These are phyloP conservation scores for Glyphotaelius pellucidus DNA, from an alignment of 2,888 invertebrate species.

Conservation along the genomic window DNA sequence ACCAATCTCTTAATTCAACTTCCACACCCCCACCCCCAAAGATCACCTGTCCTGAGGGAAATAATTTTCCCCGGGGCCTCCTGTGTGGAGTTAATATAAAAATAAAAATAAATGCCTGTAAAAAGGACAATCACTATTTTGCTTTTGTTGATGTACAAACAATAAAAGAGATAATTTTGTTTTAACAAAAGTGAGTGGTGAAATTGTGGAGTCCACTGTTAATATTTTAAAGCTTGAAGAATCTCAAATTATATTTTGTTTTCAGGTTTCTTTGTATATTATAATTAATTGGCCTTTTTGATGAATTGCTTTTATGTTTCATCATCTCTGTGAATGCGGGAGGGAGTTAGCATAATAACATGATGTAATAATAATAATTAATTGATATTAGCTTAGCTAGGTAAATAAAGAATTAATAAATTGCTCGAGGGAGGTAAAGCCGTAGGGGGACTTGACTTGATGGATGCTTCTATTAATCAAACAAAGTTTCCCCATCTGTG, in stretches of 20 bases:
- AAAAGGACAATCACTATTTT: not conserved
- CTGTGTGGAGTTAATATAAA: too few relatives aligned
- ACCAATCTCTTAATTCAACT: not conserved
- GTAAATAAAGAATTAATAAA: constrained; percentile 51
- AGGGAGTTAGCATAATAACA: constrained; percentile 7
- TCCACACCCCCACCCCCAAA: too few relatives aligned
- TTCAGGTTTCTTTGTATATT: not conserved
- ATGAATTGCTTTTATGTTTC: not conserved
- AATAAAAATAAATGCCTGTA: not conserved
- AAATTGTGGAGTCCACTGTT: not conserved
- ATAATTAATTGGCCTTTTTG: constrained; percentile 10
- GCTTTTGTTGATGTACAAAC: not conserved
- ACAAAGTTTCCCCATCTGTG: constrained; percentile 55
- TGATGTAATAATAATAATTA: not conserved
- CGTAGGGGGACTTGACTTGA: constrained; percentile 41
- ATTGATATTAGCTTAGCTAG: constrained; percentile 54
- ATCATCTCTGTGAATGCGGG: not conserved
- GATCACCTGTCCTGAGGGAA: too few relatives aligned
- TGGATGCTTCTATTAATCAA: constrained; percentile 60
- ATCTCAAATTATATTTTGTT: not conserved
- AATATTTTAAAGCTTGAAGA: not conserved
- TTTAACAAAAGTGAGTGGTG: not conserved
- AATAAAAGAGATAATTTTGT: not conserved
- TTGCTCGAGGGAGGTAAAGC: constrained; percentile 27
- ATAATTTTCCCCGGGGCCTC: too few relatives aligned